Conservation (phyloP, 2,113 vertebrate genomes). For the Pseudonaja textilis region DNA sequence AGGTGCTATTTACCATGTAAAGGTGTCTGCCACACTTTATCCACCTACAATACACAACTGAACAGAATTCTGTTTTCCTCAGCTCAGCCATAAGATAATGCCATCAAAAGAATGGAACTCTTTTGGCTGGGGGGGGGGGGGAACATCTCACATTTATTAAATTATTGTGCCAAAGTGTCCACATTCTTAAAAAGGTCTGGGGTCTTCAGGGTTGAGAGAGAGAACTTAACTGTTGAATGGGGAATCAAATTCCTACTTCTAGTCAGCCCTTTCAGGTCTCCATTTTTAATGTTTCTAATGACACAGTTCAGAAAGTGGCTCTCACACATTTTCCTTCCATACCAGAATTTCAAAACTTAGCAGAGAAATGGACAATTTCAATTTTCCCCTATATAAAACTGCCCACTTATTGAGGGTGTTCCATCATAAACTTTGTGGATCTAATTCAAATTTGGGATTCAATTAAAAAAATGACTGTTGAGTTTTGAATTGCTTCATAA, state of each 20-base stretch:
- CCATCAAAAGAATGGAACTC: background rate
- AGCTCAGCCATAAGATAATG: background rate
- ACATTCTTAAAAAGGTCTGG: background rate
- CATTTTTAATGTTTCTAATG: background rate
- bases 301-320: background rate
- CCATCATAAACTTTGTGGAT: background rate
- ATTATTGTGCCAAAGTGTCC: background rate
- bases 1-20: background rate
- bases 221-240: background rate
- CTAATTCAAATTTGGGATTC: background rate
- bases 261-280: background rate
- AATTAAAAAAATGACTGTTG: background rate
- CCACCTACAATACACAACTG: background rate
- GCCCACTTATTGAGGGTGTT: background rate
- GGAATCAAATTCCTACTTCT: background rate
- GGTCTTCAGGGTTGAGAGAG: background rate
- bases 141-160: background rate
- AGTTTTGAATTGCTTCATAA: background rate
- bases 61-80: background rate
- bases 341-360: background rate
- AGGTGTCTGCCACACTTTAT: background rate
- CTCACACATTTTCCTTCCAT: background rate
- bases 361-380: background rate
- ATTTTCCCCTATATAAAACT: background rate
- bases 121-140: background rate